Evolutionary conservation across 2,113 vertebrate genomes (phyloP).

Genomic region (Xenopus borealis): DNA sequence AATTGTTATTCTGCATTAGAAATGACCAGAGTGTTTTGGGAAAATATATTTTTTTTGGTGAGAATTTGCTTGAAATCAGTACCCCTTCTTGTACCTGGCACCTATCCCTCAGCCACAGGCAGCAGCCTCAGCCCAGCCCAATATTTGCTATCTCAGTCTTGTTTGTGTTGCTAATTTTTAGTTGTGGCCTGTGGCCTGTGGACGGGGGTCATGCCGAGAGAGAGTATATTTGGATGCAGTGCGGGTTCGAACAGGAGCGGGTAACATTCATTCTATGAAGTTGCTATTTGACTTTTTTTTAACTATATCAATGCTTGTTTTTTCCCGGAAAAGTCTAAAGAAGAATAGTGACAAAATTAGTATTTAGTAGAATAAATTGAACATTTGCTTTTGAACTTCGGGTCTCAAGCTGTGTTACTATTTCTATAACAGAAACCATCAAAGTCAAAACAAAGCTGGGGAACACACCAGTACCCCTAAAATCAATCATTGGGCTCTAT

Average conservation of each 20-base stretch:
- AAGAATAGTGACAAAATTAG: too few relatives aligned
- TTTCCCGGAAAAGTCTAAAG: too few relatives aligned
- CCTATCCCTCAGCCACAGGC: slow-evolving; percentile 5
- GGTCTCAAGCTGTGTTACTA: too few relatives aligned
- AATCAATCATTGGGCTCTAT: too few relatives aligned
- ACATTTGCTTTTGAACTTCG: too few relatives aligned
- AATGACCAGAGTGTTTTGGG: not conserved
- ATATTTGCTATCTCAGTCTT: slow-evolving; percentile 29
- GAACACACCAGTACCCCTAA: too few relatives aligned
- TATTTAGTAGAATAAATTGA: too few relatives aligned
- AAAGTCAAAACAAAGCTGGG: too few relatives aligned
- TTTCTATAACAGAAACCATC: too few relatives aligned
- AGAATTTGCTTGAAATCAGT: not conserved
- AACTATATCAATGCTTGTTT: not conserved
- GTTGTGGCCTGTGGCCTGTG: slow-evolving; percentile 37
- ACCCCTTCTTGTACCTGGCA: slow-evolving; percentile 14
- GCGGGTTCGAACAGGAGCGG: not conserved
- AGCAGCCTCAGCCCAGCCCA: slow-evolving; percentile 15
- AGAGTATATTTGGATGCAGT: slow-evolving; percentile 16
- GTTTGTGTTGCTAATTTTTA: slow-evolving; percentile 34
- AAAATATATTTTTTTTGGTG: not conserved
- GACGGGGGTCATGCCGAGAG: slow-evolving; percentile 1
- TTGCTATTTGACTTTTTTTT: not conserved
- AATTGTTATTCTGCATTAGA: not conserved
- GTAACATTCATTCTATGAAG: not conserved